These are phyloP conservation scores for Bettongia penicillata DNA, from an alignment of 2,113 vertebrate genomes.

Conservation along the genomic window DNA sequence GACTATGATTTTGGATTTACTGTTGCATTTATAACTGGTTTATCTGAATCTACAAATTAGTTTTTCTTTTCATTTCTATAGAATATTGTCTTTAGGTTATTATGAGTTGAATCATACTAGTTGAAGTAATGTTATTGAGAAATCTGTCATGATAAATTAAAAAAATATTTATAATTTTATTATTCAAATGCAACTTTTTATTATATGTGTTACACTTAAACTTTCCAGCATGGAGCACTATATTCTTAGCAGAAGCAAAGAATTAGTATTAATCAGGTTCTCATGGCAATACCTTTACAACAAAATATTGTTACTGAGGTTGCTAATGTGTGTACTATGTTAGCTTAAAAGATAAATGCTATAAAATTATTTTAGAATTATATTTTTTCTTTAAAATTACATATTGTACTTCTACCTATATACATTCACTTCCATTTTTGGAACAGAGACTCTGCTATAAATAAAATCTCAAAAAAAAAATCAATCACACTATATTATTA, in stretches of 20 bases:
- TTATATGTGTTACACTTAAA: slow-evolving; percentile 34
- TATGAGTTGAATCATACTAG: slow-evolving; percentile 6
- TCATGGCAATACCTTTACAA: slow-evolving; percentile 9
- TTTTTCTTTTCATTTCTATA: slow-evolving; percentile 17
- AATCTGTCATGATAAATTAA: slow-evolving; percentile 26
- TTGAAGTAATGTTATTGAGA: slow-evolving; percentile 6
- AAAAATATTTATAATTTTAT: slow-evolving; percentile 24
- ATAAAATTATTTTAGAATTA: background rate
- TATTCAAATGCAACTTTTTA: slow-evolving; percentile 40
- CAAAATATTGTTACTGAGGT: slow-evolving; percentile 3
- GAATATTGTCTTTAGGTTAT: background rate
- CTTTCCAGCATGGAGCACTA: slow-evolving; percentile 28
- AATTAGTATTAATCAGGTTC: slow-evolving; percentile 1
- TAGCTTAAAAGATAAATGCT: slow-evolving; percentile 22
- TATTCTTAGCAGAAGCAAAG: background rate
- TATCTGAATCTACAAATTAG: slow-evolving; percentile 25
- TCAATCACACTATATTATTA: background rate
- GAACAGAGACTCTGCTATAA: background rate
- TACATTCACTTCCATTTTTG: slow-evolving; percentile 8
- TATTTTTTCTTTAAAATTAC: background rate
- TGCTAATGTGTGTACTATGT: background rate
- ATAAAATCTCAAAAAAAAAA: background rate
- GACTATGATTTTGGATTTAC: background rate
- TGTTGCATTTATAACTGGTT: background rate
- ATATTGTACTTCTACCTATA: slow-evolving; percentile 3